phyloP scores from a whole-genome alignment of 2,888 invertebrate genomes.

The Melanophora roralis region DNA sequence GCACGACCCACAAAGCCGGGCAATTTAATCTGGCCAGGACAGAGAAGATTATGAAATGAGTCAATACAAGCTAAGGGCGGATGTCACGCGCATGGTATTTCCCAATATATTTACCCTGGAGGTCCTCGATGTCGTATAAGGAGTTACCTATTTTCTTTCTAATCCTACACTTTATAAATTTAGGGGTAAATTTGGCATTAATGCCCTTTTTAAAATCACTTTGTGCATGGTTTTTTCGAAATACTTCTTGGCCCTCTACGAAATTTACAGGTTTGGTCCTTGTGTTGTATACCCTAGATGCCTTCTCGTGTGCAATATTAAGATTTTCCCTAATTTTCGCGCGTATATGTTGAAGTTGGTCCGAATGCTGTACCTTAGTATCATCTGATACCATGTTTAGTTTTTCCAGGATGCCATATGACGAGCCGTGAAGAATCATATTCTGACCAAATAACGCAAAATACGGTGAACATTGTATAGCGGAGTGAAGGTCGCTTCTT shows the following conservation, averaged over 20 bases:
- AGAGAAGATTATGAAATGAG: neutral
- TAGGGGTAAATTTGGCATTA: neutral
- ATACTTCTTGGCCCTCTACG: neutral
- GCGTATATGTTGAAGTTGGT: neutral
- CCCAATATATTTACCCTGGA: neutral
- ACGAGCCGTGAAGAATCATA: neutral
- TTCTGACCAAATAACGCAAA: neutral
- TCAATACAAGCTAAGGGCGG: neutral
- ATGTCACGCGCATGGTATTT: neutral
- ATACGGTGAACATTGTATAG: no score
- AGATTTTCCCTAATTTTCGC: neutral
- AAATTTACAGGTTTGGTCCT: neutral
- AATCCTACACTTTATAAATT: neutral
- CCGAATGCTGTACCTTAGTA: neutral
- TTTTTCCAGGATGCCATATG: neutral
- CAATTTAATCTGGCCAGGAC: neutral
- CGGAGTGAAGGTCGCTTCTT: neutral
- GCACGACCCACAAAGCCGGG: neutral
- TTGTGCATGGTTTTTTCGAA: neutral
- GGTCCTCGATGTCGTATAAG: neutral
- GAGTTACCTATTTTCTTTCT: neutral
- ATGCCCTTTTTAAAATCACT: slow-evolving; percentile 8
- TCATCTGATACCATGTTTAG: neutral
- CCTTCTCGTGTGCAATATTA: neutral
- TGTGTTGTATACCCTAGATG: neutral